These are phyloP conservation scores for Corvus moneduloides DNA, from an alignment of 2,113 vertebrate genomes.

Conservation along the genomic window DNA sequence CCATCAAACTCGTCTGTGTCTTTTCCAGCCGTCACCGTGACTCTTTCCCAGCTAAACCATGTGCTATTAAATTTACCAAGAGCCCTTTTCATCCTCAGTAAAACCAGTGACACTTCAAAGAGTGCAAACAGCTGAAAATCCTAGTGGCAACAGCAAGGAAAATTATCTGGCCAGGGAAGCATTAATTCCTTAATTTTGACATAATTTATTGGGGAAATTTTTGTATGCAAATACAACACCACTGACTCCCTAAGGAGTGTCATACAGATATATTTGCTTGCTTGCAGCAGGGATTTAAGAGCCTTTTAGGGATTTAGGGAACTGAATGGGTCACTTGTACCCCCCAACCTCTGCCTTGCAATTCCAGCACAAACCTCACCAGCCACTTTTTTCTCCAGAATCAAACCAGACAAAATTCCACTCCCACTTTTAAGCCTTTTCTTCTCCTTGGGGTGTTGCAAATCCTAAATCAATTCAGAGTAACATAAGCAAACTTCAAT, in stretches of 20 bases:
- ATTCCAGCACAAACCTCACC: neutral
- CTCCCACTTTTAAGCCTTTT: neutral
- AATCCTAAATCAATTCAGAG: neutral
- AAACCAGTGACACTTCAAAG: neutral
- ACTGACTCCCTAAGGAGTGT: neutral
- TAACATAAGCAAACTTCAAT: neutral
- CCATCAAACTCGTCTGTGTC: accelerated
- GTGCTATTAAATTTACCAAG: neutral
- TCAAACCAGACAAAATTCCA: neutral
- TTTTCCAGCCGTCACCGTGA: accelerated
- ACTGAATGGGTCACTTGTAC: neutral
- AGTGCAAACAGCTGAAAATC: neutral
- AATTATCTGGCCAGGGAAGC: neutral
- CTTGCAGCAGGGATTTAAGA: neutral
- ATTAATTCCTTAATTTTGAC: neutral
- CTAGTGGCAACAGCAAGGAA: neutral
- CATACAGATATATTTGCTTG: accelerated
- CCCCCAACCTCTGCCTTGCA: accelerated
- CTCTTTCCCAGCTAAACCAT: neutral
- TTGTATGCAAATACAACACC: neutral
- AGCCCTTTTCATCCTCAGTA: neutral
- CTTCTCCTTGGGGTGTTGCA: neutral
- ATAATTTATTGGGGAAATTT: neutral
- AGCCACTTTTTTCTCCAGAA: accelerated
- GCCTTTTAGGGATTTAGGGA: neutral